Conservation (phyloP, 2,113 vertebrate species). For the Entomyzon cyanotis region DNA sequence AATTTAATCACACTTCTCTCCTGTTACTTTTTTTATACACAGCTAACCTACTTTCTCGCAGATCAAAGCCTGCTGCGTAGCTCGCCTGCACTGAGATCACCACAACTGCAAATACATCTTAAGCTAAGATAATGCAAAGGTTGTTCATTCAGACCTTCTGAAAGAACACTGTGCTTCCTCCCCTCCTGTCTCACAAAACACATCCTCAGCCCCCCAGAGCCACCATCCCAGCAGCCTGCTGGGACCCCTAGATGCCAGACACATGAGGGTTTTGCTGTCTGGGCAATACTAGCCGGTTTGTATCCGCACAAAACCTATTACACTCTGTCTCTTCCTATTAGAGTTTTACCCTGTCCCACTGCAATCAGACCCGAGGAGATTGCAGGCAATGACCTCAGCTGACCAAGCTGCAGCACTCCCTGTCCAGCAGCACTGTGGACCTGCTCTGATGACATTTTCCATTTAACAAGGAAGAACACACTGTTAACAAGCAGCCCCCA, state of each 20-base stretch:
- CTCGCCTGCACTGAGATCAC: neutral
- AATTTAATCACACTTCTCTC: neutral
- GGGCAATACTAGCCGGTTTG: fast-evolving
- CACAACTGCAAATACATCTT: neutral
- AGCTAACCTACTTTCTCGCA: conserved; percentile 24
- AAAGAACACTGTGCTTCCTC: neutral
- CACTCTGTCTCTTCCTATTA: neutral
- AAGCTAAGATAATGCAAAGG: neutral
- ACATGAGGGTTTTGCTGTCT: fast-evolving
- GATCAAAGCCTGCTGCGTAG: neutral
- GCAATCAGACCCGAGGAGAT: neutral
- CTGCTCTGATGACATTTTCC: neutral
- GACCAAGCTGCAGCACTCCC: neutral
- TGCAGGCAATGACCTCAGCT: neutral
- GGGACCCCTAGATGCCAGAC: neutral
- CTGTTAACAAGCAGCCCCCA: neutral
- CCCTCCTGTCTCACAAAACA: neutral
- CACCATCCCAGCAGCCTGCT: neutral
- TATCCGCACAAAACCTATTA: neutral
- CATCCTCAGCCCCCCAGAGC: neutral
- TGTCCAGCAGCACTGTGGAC: neutral
- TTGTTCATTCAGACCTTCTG: neutral
- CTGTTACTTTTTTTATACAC: neutral
- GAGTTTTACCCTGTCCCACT: neutral
- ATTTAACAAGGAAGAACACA: neutral